These are phyloP conservation scores for Regulus satrapa DNA, from an alignment of 2,113 vertebrate species.

Conservation along the genomic window DNA sequence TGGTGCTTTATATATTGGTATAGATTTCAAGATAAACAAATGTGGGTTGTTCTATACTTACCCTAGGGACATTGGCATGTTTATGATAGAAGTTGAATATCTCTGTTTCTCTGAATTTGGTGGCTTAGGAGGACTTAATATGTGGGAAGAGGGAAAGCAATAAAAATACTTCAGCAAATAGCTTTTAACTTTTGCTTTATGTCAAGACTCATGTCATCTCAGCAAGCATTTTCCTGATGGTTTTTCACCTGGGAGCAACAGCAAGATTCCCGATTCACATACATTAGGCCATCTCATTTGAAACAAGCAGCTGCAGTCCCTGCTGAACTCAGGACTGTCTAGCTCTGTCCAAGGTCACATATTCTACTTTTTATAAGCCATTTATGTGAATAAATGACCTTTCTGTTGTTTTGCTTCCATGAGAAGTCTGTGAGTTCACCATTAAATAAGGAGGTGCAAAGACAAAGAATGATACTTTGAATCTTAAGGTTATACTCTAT, in stretches of 20 bases:
- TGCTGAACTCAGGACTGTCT: neutral
- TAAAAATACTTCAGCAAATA: neutral
- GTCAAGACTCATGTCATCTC: neutral
- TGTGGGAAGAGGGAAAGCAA: neutral
- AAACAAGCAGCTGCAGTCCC: neutral
- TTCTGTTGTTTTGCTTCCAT: neutral
- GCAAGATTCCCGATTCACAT: neutral
- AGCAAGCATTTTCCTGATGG: neutral
- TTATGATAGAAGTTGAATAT: neutral
- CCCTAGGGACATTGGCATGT: neutral
- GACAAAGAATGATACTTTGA: neutral
- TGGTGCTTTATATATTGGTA: neutral
- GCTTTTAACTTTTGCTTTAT: neutral
- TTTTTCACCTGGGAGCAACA: neutral
- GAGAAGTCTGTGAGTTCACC: neutral
- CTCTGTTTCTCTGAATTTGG: neutral
- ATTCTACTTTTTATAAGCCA: neutral
- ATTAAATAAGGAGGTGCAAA: neutral
- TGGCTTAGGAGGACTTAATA: neutral
- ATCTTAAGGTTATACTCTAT: neutral
- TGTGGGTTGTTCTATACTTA: neutral
- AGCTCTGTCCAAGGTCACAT: neutral
- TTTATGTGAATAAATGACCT: neutral
- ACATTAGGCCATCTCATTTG: neutral
- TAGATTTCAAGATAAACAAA: neutral